A percentile compares a stretch with the other conserved stretches of the same genome.
Evolutionary conservation across 2,113 vertebrate species (phyloP).

Genomic region (Pomatostomus ruficeps): DNA sequence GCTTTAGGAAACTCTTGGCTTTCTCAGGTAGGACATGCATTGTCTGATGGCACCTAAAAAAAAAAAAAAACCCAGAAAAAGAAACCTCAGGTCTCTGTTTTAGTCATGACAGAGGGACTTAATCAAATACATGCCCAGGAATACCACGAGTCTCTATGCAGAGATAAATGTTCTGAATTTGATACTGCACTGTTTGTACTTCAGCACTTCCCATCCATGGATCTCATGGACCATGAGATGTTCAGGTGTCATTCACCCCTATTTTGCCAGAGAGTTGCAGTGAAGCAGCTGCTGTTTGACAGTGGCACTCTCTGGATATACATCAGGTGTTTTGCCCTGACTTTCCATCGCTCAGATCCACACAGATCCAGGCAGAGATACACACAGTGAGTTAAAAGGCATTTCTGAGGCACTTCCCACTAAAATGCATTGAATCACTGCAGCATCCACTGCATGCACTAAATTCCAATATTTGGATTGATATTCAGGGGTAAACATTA

Average conservation of each 20-base stretch:
- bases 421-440: background rate
- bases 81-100: background rate
- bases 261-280: background rate
- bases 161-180: background rate
- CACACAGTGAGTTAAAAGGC: background rate
- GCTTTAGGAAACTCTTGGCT: background rate
- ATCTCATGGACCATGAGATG: background rate
- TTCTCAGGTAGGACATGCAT: background rate
- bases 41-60: background rate
- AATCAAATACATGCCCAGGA: background rate
- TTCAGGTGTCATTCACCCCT: background rate
- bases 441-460: background rate
- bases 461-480: background rate
- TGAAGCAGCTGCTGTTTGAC: background rate
- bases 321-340: background rate
- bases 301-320: background rate
- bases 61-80: background rate
- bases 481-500: background rate
- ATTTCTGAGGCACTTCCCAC: background rate
- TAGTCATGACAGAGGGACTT: background rate
- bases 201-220: background rate
- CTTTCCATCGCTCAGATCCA: background rate
- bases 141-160: background rate
- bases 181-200: background rate
- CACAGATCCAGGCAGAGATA: background rate